phyloP scores from a whole-genome alignment of 2,797 vertebrate species.

The Chiroxiphia lanceolata region DNA sequence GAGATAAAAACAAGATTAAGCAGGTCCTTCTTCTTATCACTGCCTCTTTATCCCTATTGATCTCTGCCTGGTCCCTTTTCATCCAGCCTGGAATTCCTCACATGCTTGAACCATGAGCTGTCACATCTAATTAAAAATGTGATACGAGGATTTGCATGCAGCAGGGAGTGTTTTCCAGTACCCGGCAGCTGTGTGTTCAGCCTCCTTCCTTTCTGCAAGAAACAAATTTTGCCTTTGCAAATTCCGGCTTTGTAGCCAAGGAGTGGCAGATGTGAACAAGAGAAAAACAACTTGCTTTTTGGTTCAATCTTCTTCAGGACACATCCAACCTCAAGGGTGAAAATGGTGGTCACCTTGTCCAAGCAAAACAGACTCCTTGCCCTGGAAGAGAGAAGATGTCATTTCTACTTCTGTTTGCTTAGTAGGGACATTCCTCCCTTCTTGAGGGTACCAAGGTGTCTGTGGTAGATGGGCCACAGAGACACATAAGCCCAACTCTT shows the following conservation, averaged over 20 bases:
- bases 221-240: neutral
- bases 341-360: neutral
- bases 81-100: slow-evolving; percentile 58
- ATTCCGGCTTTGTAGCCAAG: neutral
- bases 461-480: neutral
- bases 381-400: neutral
- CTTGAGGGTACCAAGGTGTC: neutral
- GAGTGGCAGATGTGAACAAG: neutral
- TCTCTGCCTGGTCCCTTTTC: slow-evolving; percentile 33
- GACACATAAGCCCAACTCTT: neutral
- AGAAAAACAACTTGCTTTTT: neutral
- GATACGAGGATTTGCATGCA: neutral
- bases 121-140: slow-evolving; percentile 61
- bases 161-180: neutral
- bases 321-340: neutral
- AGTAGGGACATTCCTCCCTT: neutral
- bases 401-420: neutral
- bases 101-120: slow-evolving; percentile 56
- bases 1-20: slow-evolving; percentile 70
- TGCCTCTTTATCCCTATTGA: slow-evolving; percentile 65
- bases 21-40: slow-evolving; percentile 60
- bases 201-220: neutral
- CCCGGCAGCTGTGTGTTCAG: neutral
- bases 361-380: neutral
- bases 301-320: neutral